Percentiles rank a stretch among this genome's conserved stretches.
Evolutionary conservation across 2,113 vertebrate species (phyloP).

Genomic region (Cyprinodon brontotheroides): DNA sequence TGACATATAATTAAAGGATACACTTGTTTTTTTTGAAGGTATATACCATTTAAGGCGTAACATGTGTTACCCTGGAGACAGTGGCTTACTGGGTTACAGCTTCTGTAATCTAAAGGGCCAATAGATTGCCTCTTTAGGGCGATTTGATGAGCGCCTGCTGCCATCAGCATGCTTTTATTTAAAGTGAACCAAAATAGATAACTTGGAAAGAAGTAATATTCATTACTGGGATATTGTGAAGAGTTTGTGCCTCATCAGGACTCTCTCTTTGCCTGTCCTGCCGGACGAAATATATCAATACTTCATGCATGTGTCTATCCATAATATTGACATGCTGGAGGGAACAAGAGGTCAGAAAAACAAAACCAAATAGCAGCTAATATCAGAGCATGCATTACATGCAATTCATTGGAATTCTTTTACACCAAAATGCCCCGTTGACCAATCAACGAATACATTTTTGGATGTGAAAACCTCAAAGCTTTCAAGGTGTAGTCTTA

Average conservation of each 20-base stretch:
- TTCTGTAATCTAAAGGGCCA: slow-evolving; percentile 34
- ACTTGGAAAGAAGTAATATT: background rate
- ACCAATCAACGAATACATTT: no score
- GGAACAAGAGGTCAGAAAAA: background rate
- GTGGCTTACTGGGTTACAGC: slow-evolving; percentile 17
- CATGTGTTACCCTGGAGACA: slow-evolving; percentile 5
- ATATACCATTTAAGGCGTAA: background rate
- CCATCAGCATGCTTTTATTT: background rate
- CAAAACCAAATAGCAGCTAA: background rate
- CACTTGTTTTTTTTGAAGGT: background rate
- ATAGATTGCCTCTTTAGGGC: slow-evolving; percentile 4
- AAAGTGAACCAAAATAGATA: background rate
- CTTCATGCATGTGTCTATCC: background rate
- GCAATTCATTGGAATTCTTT: background rate
- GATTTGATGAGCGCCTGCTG: background rate
- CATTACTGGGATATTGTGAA: background rate
- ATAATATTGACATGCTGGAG: background rate
- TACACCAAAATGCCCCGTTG: background rate
- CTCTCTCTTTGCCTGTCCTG: background rate
- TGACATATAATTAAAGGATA: background rate
- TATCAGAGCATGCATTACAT: background rate
- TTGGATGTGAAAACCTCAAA: no score
- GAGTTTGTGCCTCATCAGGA: background rate
- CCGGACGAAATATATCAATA: background rate
- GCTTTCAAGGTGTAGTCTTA: no score